phyloP scores from a whole-genome alignment of 2,797 vertebrate genomes.

The Ispidina picta region DNA sequence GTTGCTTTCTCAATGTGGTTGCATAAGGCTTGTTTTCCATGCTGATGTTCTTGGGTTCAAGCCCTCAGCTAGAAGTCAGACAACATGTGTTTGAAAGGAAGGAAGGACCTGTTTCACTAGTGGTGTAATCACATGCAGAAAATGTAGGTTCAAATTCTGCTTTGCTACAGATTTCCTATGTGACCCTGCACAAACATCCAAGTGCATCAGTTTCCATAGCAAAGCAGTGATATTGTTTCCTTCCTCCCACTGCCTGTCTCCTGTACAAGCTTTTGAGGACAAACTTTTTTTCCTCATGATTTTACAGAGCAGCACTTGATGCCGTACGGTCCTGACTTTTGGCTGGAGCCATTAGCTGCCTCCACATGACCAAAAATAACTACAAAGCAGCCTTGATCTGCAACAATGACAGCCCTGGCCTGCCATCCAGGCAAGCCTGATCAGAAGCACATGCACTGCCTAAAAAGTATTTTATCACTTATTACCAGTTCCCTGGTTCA shows the following conservation, averaged over 20 bases:
- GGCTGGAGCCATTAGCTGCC: background rate
- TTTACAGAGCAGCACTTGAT: background rate
- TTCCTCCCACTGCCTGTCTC: background rate
- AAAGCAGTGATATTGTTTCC: background rate
- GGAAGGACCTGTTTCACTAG: background rate
- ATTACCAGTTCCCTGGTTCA: background rate
- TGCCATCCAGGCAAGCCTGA: background rate
- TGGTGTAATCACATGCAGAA: background rate
- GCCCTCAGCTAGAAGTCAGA: background rate
- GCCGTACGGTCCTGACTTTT: background rate
- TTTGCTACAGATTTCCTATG: background rate
- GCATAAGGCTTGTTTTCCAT: background rate
- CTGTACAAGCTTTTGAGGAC: background rate
- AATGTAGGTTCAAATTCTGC: background rate
- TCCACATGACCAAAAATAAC: background rate
- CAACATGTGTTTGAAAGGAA: background rate
- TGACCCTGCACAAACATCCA: constrained; percentile 8
- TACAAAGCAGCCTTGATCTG: background rate
- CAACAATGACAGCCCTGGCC: background rate
- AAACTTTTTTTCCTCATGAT: background rate
- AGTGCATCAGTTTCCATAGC: background rate
- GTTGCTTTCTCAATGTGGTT: background rate
- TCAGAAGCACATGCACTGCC: background rate
- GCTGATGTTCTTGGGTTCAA: background rate
- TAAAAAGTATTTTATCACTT: background rate